Evolutionary conservation across 2,113 vertebrate species (phyloP), one percentile per base, ranked within the genome.

Genomic region (Phrynosoma platyrhinos): DNA sequence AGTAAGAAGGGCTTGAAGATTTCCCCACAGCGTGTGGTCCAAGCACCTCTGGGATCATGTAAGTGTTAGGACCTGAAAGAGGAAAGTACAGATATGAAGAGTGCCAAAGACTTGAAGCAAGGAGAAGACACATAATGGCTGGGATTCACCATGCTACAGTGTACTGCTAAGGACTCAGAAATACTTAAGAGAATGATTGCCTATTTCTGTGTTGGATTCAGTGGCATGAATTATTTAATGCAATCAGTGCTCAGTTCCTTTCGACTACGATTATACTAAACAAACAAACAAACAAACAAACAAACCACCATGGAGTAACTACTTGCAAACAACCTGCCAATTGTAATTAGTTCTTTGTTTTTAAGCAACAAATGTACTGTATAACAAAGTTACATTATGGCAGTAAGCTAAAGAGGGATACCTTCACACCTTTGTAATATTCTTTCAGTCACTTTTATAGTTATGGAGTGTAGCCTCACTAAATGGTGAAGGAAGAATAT

Each of bases 1-100:
- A 95, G 86, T 94, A 96, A 84, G 93, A 94, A 74, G 96, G 95
- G 71, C 94, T 94, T 69, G 95, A 93, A 5, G 53, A 40, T 84
- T 95, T 96, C 80, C 91, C 90, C 0, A 94, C 92, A 0, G 94
- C 87, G 66, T 93, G 93, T 0, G 96, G 93, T 6, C 96, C 96
- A 87, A 95, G 88, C 53, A 95, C 93, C 76, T 82, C 14, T 2
- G 96, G 96, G 25, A 96, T 82, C 82, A 91, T 91, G 72, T 96
- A 96, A 2, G 93, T 83, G 0, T 90, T 95, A 0, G 96, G 96
- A 55, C 95, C 96, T 96, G 92, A 2, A 4, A 71, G 77, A 64
- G 0, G 32, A 79, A 40, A 32, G 52, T 1, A 23, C 4, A 53
- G 40, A 25, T 75, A 21, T 36, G 83, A 84, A 36, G 21, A 5